These are phyloP conservation scores for Bursaphelenchus mucronatus DNA, from an alignment of 1,140 invertebrate species.

Conservation along the genomic window DNA sequence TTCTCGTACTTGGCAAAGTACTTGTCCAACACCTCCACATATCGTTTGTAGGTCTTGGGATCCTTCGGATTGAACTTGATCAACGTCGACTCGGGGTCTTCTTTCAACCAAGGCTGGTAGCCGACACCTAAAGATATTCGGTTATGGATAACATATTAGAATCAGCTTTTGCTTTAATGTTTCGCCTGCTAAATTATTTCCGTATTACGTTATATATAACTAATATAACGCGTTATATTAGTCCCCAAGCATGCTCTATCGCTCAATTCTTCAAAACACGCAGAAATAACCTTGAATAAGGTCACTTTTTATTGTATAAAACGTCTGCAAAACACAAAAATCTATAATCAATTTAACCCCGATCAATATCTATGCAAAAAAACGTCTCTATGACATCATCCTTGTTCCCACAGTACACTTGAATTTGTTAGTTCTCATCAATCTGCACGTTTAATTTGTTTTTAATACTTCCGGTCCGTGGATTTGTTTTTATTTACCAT, in stretches of 20 bases:
- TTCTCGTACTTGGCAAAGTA: conserved; percentile 54
- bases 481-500: too few relatives aligned
- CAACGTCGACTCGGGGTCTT: conserved; percentile 56
- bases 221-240: conserved; percentile 4
- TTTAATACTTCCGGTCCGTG: too few relatives aligned
- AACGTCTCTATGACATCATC: too few relatives aligned
- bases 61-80: conserved; percentile 56
- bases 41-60: conserved; percentile 39
- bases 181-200: background rate
- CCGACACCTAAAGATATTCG: conserved; percentile 51
- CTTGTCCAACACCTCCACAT: conserved; percentile 39
- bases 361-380: too few relatives aligned
- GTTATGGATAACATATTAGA: background rate
- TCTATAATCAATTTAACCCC: too few relatives aligned
- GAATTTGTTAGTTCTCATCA: too few relatives aligned
- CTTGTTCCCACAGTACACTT: too few relatives aligned
- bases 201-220: background rate
- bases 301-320: too few relatives aligned
- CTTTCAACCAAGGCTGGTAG: conserved; percentile 59
- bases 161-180: background rate
- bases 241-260: background rate
- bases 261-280: background rate
- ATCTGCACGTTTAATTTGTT: too few relatives aligned
- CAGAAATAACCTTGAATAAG: conserved; percentile 1
- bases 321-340: too few relatives aligned